Evolutionary conservation across 1,140 invertebrate species (phyloP).

Genomic region (Meloidogyne floridensis): DNA sequence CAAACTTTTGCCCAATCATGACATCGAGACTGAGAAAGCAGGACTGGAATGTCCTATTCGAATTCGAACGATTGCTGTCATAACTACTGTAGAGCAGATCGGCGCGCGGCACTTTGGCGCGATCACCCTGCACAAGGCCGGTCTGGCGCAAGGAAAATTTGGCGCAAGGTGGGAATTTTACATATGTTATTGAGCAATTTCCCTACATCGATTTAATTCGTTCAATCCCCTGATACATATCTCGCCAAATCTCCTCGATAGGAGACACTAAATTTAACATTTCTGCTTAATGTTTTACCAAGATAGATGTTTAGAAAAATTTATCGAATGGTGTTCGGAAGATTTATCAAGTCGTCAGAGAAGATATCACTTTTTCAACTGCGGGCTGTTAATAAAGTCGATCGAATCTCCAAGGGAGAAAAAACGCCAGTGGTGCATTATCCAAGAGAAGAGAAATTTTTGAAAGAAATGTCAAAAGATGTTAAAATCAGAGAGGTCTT

Average conservation of each 20-base stretch:
- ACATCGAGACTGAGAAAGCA: too few species aligned
- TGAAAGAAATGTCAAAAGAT: slow-evolving; percentile 26
- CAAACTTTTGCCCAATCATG: too few species aligned
- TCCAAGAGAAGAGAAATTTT: slow-evolving; percentile 33
- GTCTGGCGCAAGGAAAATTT: too few species aligned
- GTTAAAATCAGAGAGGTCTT: slow-evolving; percentile 38
- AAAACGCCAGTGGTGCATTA: slow-evolving; percentile 40
- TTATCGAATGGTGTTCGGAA: slow-evolving; percentile 8
- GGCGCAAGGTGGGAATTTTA: too few species aligned
- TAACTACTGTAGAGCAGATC: too few species aligned
- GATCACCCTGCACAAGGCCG: too few species aligned
- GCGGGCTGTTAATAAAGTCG: slow-evolving; percentile 20
- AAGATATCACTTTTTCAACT: slow-evolving; percentile 9
- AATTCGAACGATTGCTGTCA: too few species aligned
- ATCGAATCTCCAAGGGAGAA: slow-evolving; percentile 37
- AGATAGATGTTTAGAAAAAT: slow-evolving; percentile 16
- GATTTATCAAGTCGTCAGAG: background rate
- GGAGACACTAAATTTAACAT: too few species aligned
- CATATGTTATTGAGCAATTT: too few species aligned
- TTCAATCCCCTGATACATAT: background rate
- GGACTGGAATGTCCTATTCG: too few species aligned
- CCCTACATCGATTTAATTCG: too few species aligned
- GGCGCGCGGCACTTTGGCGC: too few species aligned
- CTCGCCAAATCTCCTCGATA: background rate
- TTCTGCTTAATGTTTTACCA: background rate